Percentiles rank a stretch among this genome's conserved stretches.
Conservation (phyloP, 2,113 vertebrate species). For the Anolis carolinensis region DNA sequence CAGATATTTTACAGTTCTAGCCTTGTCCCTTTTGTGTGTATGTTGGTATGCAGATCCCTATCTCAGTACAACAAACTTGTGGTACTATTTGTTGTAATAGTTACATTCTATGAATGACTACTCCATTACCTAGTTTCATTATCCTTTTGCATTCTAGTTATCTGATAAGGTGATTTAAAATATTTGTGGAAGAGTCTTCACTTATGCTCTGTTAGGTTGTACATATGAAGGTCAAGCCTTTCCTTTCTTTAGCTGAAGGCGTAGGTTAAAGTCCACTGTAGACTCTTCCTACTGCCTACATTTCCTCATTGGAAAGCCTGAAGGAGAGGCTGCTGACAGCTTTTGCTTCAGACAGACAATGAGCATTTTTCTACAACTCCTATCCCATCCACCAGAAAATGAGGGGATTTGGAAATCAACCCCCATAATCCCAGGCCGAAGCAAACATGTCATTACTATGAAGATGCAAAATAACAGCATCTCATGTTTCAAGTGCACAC, state of each 20-base stretch:
- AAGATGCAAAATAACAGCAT: background rate
- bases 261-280: background rate
- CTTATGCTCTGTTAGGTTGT: background rate
- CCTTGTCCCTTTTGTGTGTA: background rate
- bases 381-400: background rate
- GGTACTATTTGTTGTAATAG: too few relatives aligned
- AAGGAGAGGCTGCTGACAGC: background rate
- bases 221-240: too few relatives aligned
- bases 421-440: background rate
- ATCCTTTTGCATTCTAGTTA: background rate
- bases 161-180: background rate
- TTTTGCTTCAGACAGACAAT: background rate
- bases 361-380: background rate
- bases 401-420: background rate
- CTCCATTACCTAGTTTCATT: too few relatives aligned
- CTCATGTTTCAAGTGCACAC: background rate
- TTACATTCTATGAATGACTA: background rate
- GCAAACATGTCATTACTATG: background rate
- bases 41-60: background rate
- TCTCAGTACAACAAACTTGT: background rate
- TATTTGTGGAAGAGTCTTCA: background rate
- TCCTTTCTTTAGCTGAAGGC: background rate
- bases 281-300: background rate
- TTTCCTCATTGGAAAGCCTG: background rate
- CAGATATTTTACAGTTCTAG: background rate